A percentile compares a stretch with the other conserved stretches of the same genome.
Evolutionary conservation across 1,140 invertebrate genomes (phyloP).

Genomic region (Drosophila azteca): DNA sequence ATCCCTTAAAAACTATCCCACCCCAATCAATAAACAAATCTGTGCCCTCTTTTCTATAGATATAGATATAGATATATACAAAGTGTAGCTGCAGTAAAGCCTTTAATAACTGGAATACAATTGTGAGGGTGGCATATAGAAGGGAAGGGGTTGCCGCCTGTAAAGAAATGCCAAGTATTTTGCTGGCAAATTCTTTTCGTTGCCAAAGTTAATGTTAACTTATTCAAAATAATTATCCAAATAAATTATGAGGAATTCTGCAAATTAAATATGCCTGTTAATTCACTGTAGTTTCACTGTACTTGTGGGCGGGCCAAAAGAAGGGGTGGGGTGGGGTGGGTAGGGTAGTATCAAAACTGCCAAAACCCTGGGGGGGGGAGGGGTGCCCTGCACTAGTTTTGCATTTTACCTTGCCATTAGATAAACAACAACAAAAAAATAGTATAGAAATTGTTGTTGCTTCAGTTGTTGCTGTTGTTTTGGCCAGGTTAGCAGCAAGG

Average conservation of each 20-base stretch:
- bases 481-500: slow-evolving; percentile 40
- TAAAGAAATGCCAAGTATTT: neutral
- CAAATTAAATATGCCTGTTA: neutral
- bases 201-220: no score
- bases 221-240: no score
- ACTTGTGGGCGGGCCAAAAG: neutral
- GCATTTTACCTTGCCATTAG: slow-evolving; percentile 71
- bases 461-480: no score
- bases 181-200: no score
- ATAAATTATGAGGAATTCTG: neutral
- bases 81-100: slow-evolving; percentile 8
- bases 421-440: slow-evolving; percentile 60
- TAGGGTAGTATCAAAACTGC: neutral
- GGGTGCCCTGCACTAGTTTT: slow-evolving; percentile 54
- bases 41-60: slow-evolving; percentile 40
- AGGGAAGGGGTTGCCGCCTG: no score
- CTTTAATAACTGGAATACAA: neutral
- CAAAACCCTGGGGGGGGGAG: no score
- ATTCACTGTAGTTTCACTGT: slow-evolving; percentile 9
- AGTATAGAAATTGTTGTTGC: slow-evolving; percentile 55
- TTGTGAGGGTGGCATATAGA: no score
- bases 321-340: no score
- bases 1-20: slow-evolving; percentile 17
- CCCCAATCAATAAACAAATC: slow-evolving; percentile 72
- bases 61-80: no score